Evolutionary conservation across 1,140 invertebrate genomes (phyloP).

Genomic region (Kradibia gibbosae): DNA sequence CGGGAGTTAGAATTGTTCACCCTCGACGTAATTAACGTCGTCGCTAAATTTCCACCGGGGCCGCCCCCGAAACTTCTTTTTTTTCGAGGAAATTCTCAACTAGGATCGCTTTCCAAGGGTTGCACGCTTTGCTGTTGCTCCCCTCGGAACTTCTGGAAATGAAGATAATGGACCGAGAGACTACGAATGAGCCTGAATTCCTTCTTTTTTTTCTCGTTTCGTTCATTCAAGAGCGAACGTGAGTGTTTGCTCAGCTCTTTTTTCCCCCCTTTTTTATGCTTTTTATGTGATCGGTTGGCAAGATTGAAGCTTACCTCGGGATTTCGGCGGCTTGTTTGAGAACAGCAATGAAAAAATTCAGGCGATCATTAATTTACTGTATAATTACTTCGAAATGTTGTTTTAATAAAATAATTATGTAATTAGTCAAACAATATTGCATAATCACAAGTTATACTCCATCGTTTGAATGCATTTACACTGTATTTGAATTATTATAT

Average conservation of each 20-base stretch:
- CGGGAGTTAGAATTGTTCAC: background rate
- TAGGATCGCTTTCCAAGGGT: background rate
- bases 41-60: background rate
- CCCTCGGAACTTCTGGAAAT: background rate
- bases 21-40: constrained; percentile 23
- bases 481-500: too few species aligned
- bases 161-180: background rate
- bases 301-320: background rate
- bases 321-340: background rate
- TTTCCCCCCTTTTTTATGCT: background rate
- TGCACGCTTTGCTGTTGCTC: background rate
- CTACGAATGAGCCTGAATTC: background rate
- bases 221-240: background rate
- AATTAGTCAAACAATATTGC: too few species aligned
- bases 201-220: background rate
- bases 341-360: background rate
- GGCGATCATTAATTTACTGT: background rate
- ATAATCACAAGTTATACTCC: too few species aligned
- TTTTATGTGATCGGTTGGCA: background rate
- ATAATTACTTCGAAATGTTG: background rate
- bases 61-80: too few species aligned
- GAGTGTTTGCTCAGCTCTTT: background rate
- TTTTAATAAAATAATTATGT: too few species aligned
- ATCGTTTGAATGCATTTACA: too few species aligned
- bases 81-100: background rate